Base-by-base conservation (phyloP, 2,888 invertebrate species). In the Eumerus sabulonum region DNA sequence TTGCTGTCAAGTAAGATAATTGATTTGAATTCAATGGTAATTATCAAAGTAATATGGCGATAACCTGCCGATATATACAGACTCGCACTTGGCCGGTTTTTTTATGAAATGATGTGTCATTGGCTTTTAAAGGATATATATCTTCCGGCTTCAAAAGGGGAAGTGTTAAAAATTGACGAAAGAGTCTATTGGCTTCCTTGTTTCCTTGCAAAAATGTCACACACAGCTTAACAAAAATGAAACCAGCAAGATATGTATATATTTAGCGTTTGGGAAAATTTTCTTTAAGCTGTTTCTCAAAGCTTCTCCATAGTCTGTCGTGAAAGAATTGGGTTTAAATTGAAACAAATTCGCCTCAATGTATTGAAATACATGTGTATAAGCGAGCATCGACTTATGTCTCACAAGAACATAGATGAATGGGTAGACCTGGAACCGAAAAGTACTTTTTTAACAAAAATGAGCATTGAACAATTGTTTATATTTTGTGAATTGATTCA, bases 61-160 rank as follows among this genome's bases (percentile, higher is more conserved):
- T n/a, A n/a, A n/a, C n/a, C n/a, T n/a, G n/a, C n/a, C n/a, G n/a
- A n/a, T n/a, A n/a, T n/a, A n/a, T n/a, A n/a, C n/a, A n/a, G n/a
- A n/a, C n/a, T n/a, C n/a, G n/a, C n/a, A n/a, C n/a, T n/a, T n/a
- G n/a, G n/a, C n/a, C n/a, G n/a, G n/a, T n/a, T n/a, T n/a, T n/a
- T n/a, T 27, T 27, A 27, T 57, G 44, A 57, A 45, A 57, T 44
- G 57, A 35, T 44, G 18, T n/a, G 17, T 17, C 57, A 57, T 57
- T 27, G 5, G 27, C 44, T 35, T 45, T 13, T 57, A 4, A 1
- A 44, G 19, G 42, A 12, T 44, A 14, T 27, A 57, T 19, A 2
- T 57, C 57, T 45, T 57, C 56, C 12, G 12, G 16, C 45, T 35
- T 36, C 11, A 45, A 45, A 12, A 45, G 44, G 13, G 14, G 27